Evolutionary conservation across 2,113 vertebrate species (phyloP).

Genomic region (Mesocricetus auratus): DNA sequence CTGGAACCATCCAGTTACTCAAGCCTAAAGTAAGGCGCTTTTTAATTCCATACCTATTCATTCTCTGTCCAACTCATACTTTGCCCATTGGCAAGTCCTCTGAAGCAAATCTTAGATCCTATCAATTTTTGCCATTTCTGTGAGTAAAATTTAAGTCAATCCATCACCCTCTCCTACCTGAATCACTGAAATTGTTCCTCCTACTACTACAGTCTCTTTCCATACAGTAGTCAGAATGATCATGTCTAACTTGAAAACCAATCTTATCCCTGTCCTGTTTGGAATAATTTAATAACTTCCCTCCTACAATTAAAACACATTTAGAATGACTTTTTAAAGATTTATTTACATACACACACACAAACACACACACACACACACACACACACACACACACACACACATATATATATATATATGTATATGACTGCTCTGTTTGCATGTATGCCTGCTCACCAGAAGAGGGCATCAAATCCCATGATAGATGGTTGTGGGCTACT

Average conservation of each 20-base stretch:
- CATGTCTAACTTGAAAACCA: slow-evolving; percentile 21
- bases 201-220: slow-evolving; percentile 17
- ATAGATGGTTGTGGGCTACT: not conserved
- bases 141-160: slow-evolving; percentile 45
- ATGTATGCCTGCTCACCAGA: not conserved
- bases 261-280: not conserved
- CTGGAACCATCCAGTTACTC: slow-evolving; percentile 1
- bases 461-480: not conserved
- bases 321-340: not conserved
- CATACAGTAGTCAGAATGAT: not conserved
- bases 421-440: not conserved
- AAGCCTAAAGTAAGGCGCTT: slow-evolving; percentile 3
- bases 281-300: not conserved
- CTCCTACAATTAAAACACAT: slow-evolving; percentile 34
- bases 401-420: not conserved
- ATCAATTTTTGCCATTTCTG: not conserved
- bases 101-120: slow-evolving; percentile 38
- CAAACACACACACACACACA: no score
- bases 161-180: not conserved
- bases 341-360: not conserved
- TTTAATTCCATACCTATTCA: slow-evolving; percentile 25
- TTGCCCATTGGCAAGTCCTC: not conserved
- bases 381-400: no score
- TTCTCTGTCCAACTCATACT: not conserved
- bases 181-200: not conserved